These are phyloP conservation scores for Microplitis deprimator DNA, from an alignment of 2,888 invertebrate species.

Conservation along the genomic window DNA sequence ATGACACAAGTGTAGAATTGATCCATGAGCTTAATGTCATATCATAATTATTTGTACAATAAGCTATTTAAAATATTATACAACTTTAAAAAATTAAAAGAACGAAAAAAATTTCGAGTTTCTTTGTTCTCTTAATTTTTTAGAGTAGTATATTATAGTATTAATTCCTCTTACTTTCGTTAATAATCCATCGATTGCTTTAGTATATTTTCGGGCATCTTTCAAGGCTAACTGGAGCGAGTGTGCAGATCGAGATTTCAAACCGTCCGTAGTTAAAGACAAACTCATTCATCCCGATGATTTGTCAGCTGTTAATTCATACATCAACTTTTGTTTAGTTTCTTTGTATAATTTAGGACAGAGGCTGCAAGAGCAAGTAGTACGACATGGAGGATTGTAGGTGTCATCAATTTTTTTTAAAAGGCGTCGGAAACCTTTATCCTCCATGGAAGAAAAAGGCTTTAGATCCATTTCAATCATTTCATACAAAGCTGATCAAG, in stretches of 20 bases:
- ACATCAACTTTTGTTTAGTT: conserved; percentile 20
- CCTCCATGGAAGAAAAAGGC: conserved; percentile 28
- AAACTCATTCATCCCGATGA: conserved; percentile 10
- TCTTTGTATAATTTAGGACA: conserved; percentile 21
- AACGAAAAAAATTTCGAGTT: too few species aligned
- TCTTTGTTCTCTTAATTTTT: too few species aligned
- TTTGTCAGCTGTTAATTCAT: conserved; percentile 15
- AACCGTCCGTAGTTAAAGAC: conserved; percentile 32
- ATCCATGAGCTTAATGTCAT: too few species aligned
- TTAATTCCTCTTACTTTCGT: not conserved
- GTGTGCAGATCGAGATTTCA: conserved; percentile 26
- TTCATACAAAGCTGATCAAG: conserved; percentile 30
- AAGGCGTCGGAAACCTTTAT: conserved; percentile 22
- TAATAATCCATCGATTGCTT: conserved; percentile 17
- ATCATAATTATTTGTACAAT: too few species aligned
- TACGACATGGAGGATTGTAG: conserved; percentile 26
- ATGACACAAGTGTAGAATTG: too few species aligned
- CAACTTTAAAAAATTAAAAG: too few species aligned
- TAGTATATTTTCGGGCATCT: conserved; percentile 17
- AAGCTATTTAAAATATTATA: too few species aligned
- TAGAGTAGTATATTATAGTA: not conserved
- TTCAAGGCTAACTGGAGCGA: conserved; percentile 26
- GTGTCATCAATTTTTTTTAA: conserved; percentile 18
- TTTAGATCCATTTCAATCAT: conserved; percentile 36
- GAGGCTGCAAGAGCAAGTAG: conserved; percentile 27